Evolutionary conservation across 2,113 vertebrate genomes (phyloP), one percentile per base, ranked within the genome.

Genomic region (Gulo gulo): DNA sequence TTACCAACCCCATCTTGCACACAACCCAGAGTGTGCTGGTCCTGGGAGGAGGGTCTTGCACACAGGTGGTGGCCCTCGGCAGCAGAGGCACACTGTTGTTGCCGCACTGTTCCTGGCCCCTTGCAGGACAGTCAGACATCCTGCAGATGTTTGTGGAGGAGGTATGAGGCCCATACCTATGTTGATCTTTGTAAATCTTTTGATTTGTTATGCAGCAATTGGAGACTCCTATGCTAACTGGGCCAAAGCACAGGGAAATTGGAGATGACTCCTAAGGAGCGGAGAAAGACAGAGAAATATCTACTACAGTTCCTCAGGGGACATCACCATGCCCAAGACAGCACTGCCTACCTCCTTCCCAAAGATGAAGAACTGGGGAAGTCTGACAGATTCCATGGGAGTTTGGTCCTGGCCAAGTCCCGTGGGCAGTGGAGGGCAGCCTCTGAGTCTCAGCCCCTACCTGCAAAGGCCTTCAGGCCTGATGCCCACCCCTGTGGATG

Each of bases 1-100:
- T 52, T 20, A 13, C n/a, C 1, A 1, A n/a, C n/a, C 13, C 6
- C 16, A 1, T 14, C 47, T 55, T 24, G 18, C 6, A 2, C 8
- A 4, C 0, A 3, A 8, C 9, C 18, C 71, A 34, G 12, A 57
- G 39, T 14, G 34, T 85, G 31, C 21, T 47, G 16, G 2, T 91
- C 31, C 21, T 36, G 16, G 2, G 24, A 6, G 23, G 71, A 24
- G n/a, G 45, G 71, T 14, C 34, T 80, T 14, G 4, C 42, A 34
- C 31, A 34, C 8, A 36, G 74, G 13, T 0, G 18, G 14, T 1
- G 13, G 29, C 15, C 45, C 71, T 94, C 12, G 0, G 20, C 36
- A 15, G 34, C 29, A 65, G 63, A 31, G 63, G 3, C 20, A 0
- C 4, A 0, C 42, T 7, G 34, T 5, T 2, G 2, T 15, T 20